Conservation (phyloP, 2,113 vertebrate species). For the Natator depressus region DNA sequence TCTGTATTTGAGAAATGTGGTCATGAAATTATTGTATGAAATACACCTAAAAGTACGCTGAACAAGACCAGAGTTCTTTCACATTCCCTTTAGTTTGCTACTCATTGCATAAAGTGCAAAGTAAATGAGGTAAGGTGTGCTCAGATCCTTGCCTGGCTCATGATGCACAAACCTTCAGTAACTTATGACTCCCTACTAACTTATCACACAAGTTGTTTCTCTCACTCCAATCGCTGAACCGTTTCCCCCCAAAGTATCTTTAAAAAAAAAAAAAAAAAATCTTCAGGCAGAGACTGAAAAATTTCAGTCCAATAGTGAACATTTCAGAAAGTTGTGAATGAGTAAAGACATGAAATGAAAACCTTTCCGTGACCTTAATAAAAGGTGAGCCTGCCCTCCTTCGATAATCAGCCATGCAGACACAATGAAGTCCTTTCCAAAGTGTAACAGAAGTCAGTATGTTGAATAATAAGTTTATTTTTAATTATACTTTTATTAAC, state of each 20-base stretch:
- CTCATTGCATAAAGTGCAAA: not conserved
- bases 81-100: not conserved
- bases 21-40: not conserved
- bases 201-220: constrained; percentile 3
- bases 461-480: constrained; percentile 19
- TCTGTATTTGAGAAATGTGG: not conserved
- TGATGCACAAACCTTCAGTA: not conserved
- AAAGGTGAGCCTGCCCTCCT: constrained; percentile 61
- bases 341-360: constrained; percentile 47
- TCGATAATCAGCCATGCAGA: constrained; percentile 62
- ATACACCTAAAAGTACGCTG: not conserved
- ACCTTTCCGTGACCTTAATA: constrained; percentile 65
- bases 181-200: not conserved
- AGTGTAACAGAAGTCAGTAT: constrained; percentile 41
- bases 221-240: not conserved
- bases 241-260: not conserved
- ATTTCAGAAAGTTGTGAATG: constrained; percentile 31
- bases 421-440: constrained; percentile 56
- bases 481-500: not conserved
- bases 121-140: not conserved
- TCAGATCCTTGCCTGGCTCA: not conserved
- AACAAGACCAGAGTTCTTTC: not conserved
- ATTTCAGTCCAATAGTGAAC: constrained; percentile 13
- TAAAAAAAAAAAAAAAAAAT: not conserved
- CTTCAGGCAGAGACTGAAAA: constrained; percentile 28